These are phyloP conservation scores for Atherinomorus stipes DNA, from an alignment of 2,113 vertebrate genomes.

Conservation along the genomic window DNA sequence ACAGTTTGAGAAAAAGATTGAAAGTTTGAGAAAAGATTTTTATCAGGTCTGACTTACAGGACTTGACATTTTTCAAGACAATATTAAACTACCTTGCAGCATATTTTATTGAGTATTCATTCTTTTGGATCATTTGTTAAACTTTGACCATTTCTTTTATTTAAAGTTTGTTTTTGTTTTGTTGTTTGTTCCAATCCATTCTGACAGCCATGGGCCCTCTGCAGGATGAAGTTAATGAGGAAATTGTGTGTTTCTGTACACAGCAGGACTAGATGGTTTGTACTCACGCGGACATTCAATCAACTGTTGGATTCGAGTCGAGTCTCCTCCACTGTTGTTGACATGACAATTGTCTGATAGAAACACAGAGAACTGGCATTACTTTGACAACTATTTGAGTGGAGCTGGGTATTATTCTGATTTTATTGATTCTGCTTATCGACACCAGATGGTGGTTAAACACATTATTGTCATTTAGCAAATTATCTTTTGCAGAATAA, in stretches of 20 bases:
- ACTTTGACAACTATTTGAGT: conserved; percentile 57
- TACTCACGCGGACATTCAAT: conserved; percentile 98
- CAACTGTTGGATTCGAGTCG: conserved; percentile 95
- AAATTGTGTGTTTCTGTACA: not conserved
- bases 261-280: conserved; percentile 57
- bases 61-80: no score
- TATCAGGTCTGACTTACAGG: no score
- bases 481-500: not conserved
- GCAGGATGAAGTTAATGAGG: not conserved
- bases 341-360: conserved; percentile 97
- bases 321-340: conserved; percentile 96
- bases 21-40: no score
- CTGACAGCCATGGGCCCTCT: not conserved
- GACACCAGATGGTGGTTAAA: not conserved
- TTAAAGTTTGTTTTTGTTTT: not conserved
- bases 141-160: no score
- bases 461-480: not conserved
- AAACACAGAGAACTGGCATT: conserved; percentile 87
- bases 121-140: no score
- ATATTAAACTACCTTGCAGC: no score
- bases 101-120: no score
- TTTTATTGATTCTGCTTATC: conserved; percentile 51
- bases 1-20: no score
- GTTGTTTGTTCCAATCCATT: not conserved
- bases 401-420: conserved; percentile 3